phyloP scores from a whole-genome alignment of 1,140 invertebrate species.

The Polyergus mexicanus region DNA sequence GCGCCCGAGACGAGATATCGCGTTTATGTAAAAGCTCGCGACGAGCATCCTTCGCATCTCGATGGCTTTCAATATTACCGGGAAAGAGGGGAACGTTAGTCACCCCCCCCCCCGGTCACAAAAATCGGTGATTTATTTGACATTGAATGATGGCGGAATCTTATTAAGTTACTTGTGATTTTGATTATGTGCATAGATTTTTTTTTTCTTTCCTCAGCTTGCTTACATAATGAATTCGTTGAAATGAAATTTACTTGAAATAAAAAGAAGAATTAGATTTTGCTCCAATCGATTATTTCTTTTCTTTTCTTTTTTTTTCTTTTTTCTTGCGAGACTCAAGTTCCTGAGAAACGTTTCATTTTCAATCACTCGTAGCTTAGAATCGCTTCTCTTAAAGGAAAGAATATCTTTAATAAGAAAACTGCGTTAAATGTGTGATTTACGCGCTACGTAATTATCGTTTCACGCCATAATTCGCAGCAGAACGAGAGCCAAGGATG shows the following conservation, averaged over 20 bases:
- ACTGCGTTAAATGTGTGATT: slow-evolving; percentile 29
- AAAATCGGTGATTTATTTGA: too few species aligned
- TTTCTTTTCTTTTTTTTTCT: too few species aligned
- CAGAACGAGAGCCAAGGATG: slow-evolving; percentile 36
- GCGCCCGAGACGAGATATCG: slow-evolving; percentile 2
- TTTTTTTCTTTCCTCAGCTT: too few species aligned
- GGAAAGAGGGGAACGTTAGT: neutral
- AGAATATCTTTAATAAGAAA: slow-evolving; percentile 28
- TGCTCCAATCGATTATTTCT: neutral
- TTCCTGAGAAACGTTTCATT: neutral
- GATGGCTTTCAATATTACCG: neutral
- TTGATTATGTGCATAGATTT: too few species aligned
- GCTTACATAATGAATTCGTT: neutral
- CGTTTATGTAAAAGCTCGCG: slow-evolving; percentile 16
- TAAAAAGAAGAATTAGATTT: neutral
- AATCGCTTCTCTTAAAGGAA: slow-evolving; percentile 3
- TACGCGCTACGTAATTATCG: slow-evolving; percentile 29
- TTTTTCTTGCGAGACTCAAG: neutral
- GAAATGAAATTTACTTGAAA: neutral
- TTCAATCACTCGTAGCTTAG: neutral
- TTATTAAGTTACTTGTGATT: too few species aligned
- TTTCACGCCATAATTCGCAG: slow-evolving; percentile 40
- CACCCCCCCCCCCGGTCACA: neutral
- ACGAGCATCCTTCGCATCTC: neutral
- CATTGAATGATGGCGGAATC: too few species aligned